Conservation (phyloP, 1,140 invertebrate species). For the Archegozetes longisetosus region DNA sequence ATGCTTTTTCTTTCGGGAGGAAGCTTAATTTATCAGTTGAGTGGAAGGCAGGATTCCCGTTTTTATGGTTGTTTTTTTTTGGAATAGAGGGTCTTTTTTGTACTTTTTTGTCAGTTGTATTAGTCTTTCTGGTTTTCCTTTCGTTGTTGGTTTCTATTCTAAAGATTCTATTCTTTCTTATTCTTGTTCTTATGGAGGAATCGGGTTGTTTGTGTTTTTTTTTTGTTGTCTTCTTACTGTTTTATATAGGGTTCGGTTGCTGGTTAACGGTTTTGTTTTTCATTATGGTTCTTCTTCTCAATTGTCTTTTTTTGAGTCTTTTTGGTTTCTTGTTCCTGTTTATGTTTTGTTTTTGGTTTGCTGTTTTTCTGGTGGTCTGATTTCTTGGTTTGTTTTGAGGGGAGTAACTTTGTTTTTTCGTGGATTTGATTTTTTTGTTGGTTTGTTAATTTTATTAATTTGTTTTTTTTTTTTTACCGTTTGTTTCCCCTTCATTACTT, state of each 20-base stretch:
- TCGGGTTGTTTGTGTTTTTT: not conserved
- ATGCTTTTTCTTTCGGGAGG: constrained; percentile 44
- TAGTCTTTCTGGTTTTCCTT: constrained; percentile 37
- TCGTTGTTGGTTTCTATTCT: constrained; percentile 45
- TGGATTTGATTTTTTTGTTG: not conserved
- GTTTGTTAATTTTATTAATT: not conserved
- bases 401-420: not conserved
- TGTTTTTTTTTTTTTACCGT: not conserved
- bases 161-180: constrained; percentile 38
- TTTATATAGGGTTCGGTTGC: not conserved
- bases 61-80: not conserved
- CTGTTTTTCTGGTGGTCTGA: not conserved
- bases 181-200: not conserved
- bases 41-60: not conserved
- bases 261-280: not conserved
- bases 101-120: constrained; percentile 37
- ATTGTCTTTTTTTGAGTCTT: not conserved
- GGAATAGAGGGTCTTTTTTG: not conserved
- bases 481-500: not conserved
- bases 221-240: not conserved
- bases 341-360: not conserved
- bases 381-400: not conserved
- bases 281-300: not conserved
- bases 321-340: not conserved
- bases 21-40: constrained; percentile 38